A percentile compares a stretch with the other conserved stretches of the same genome.
Evolutionary conservation across 2,113 vertebrate genomes (phyloP).

Genomic region (Lophotis ruficrista): DNA sequence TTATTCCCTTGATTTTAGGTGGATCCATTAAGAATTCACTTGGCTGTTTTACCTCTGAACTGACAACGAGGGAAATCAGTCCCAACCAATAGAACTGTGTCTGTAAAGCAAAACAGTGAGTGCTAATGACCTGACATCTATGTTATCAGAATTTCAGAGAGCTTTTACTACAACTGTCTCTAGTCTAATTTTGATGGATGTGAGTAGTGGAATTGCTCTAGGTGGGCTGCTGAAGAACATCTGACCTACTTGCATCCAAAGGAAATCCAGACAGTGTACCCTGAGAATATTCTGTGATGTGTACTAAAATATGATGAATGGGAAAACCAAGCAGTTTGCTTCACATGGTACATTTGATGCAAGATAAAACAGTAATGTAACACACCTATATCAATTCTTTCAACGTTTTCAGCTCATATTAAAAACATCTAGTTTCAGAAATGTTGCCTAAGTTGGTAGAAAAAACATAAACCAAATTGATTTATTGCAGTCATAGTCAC

Average conservation of each 20-base stretch:
- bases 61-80: neutral
- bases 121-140: neutral
- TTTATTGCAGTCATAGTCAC: neutral
- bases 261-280: neutral
- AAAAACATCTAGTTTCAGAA: neutral
- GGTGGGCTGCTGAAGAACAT: neutral
- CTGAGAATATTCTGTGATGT: neutral
- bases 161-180: neutral
- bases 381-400: rapidly evolving
- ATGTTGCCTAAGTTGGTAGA: neutral
- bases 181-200: neutral
- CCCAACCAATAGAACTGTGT: neutral
- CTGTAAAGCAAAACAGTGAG: neutral
- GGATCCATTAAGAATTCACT: neutral
- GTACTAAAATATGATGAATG: neutral
- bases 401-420: neutral
- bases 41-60: neutral
- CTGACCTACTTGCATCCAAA: neutral
- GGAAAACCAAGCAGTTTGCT: neutral
- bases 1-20: neutral
- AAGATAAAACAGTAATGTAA: neutral
- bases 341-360: neutral
- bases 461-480: neutral
- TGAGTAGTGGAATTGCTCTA: neutral
- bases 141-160: neutral